A percentile compares a stretch with the other conserved stretches of the same genome.
These are phyloP conservation scores for Pemphigus obesinymphae DNA, from an alignment of 1,140 invertebrate species.

Conservation along the genomic window DNA sequence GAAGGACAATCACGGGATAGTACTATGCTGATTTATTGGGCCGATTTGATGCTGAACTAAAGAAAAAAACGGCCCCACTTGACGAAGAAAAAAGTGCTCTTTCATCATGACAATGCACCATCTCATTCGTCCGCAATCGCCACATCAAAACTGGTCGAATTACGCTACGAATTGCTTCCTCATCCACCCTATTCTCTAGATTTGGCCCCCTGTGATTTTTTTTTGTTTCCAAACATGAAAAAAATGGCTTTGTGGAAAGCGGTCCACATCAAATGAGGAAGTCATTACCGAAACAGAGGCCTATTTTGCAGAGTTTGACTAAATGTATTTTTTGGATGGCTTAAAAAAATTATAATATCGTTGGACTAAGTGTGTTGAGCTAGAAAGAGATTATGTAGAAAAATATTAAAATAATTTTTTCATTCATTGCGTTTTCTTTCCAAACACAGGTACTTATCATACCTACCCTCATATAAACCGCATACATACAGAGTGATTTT, in stretches of 20 bases:
- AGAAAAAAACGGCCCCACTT: constrained; percentile 46
- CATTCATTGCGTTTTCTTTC: no score
- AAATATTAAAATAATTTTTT: constrained; percentile 1
- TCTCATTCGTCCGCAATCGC: background rate
- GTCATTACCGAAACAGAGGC: background rate
- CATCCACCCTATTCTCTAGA: constrained; percentile 54
- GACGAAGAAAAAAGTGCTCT: constrained; percentile 50
- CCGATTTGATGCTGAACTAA: no score
- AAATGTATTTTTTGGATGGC: background rate
- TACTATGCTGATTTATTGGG: constrained; percentile 46
- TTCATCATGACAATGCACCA: constrained; percentile 51
- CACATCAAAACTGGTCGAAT: constrained; percentile 45
- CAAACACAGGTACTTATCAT: no score
- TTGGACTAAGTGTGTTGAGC: background rate
- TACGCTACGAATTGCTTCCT: constrained; percentile 52
- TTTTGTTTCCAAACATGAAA: constrained; percentile 49
- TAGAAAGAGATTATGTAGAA: constrained; percentile 25
- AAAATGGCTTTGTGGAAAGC: constrained; percentile 49
- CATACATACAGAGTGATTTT: no score
- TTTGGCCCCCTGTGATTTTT: constrained; percentile 51
- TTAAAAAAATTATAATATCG: no score
- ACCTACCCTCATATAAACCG: no score
- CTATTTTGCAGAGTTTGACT: background rate
- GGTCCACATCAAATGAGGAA: constrained; percentile 42
- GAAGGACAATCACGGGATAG: constrained; percentile 49